Conservation (phyloP, 2,797 vertebrate genomes). For the Orestias chungarensis region DNA sequence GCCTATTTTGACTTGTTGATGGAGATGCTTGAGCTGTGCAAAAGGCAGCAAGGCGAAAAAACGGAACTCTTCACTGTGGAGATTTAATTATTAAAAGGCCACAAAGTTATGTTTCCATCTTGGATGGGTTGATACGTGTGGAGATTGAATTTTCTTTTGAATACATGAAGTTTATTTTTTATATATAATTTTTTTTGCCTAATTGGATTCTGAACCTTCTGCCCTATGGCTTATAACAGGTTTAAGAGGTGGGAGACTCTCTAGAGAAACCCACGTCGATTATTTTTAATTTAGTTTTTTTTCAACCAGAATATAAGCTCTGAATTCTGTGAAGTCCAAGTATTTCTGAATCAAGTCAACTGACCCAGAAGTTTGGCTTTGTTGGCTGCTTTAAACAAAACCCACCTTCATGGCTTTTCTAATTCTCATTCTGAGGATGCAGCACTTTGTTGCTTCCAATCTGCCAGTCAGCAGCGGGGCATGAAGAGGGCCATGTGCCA, state of each 20-base stretch:
- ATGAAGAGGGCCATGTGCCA: conserved; percentile 91
- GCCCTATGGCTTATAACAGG: conserved; percentile 32
- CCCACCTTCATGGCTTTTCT: conserved; percentile 92
- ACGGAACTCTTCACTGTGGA: conserved; percentile 43
- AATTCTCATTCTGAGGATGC: conserved; percentile 99
- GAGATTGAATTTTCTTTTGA: conserved; percentile 23
- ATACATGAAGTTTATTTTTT: conserved; percentile 37
- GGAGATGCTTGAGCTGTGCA: conserved; percentile 66
- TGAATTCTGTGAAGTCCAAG: conserved; percentile 39
- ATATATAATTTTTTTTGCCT: conserved; percentile 38
- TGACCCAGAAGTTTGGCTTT: conserved; percentile 85
- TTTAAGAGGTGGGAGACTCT: conserved; percentile 31
- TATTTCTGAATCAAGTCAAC: conserved; percentile 79
- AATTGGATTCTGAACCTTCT: conserved; percentile 59
- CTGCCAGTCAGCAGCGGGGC: conserved; percentile 90
- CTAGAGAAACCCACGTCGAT: background rate
- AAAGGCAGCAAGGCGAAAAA: conserved; percentile 41
- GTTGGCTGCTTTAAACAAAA: conserved; percentile 90
- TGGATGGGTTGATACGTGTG: conserved; percentile 36
- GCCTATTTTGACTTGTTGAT: conserved; percentile 80
- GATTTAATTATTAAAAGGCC: conserved; percentile 55
- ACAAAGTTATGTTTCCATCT: conserved; percentile 60
- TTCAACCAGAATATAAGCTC: conserved; percentile 12
- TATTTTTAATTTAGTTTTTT: background rate
- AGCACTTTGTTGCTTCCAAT: conserved; percentile 99